A percentile compares a stretch with the other conserved stretches of the same genome.
Evolutionary conservation across 35 echinoderm and acorn worm genomes (phyloP).

Genomic region (Amphiura filiformis): DNA sequence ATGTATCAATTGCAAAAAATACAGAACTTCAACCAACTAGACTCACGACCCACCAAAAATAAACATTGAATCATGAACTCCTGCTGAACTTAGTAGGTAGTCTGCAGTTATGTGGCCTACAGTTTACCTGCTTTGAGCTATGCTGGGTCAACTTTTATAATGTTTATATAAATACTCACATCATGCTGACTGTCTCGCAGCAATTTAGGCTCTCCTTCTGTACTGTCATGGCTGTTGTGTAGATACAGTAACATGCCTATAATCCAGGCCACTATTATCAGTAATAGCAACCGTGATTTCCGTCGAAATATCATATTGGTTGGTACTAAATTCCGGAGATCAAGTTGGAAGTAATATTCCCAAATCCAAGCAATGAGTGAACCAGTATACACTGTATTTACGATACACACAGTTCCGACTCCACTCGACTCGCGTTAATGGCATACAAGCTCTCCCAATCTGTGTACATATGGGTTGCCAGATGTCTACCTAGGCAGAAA

Average conservation of each 20-base stretch:
- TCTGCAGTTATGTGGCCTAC: neutral
- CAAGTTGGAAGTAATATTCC: neutral
- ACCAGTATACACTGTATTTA: neutral
- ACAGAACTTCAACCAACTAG: too few species aligned
- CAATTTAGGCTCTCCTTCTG: conserved; percentile 10
- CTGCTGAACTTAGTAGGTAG: neutral
- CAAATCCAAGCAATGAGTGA: neutral
- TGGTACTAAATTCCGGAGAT: neutral
- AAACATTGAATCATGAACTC: neutral
- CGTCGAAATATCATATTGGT: conserved; percentile 50
- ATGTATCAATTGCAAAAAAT: too few species aligned
- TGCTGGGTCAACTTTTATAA: neutral
- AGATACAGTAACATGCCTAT: conserved; percentile 79
- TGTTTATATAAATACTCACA: neutral
- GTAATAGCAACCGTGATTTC: conserved; percentile 65
- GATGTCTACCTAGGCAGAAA: too few species aligned
- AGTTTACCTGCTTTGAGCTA: neutral
- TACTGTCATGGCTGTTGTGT: conserved; percentile 55
- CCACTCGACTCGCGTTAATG: neutral
- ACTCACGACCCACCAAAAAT: too few species aligned
- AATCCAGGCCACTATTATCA: conserved; percentile 63
- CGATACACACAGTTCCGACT: neutral
- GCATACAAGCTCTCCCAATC: neutral
- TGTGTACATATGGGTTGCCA: neutral
- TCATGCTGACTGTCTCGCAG: neutral